Base-by-base conservation (phyloP, 2,797 vertebrate genomes). In the Sebastes paucispinis region DNA sequence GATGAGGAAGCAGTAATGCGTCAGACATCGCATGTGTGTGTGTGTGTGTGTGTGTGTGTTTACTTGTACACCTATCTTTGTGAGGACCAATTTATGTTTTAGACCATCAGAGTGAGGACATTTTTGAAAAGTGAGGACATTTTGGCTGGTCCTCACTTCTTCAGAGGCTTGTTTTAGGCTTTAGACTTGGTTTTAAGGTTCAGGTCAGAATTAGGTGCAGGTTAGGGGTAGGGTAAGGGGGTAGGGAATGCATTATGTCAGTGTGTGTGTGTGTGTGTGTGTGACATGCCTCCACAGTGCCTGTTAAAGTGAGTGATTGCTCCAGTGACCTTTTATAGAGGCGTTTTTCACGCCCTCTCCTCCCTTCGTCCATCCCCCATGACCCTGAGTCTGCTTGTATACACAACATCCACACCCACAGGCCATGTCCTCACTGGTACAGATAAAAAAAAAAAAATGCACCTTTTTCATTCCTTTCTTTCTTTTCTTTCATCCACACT, bases 261-360 rank as follows among this genome's bases (percentile, higher is more conserved):
- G 69, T 58, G 82, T 47, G 60, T 47, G 59, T 55, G 24, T 47
- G 60, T 47, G 59, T 55, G 24, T 54, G 75, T 36, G 65, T 9
- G 75, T 34, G 79, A 86, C 75, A 73, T 80, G 77, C 32, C 31
- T 68, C 59, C 68, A 43, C 36, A 47, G 57, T 29, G 77, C 78
- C 74, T 67, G 85, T 92, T 86, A 94, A 92, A 90, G 72, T 91
- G 87, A 92, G 43, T 82, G 80, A 93, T 81, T n/a, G 74, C 72
- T 74, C 2, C 73, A 7, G 3, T 59, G 50, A 87, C 86, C 88
- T 24, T 82, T 73, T 73, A 78, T 27, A 36, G 31, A 22, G 54
- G 62, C 13, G 2, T 9, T 9, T 59, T 73, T 75, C 52, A 74
- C 4, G 12, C 32, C 8, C 29, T 11, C 14, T 20, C 62, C 57